Base-by-base conservation (phyloP, 2,888 invertebrate species). In the Neocrepidodera transversa region DNA sequence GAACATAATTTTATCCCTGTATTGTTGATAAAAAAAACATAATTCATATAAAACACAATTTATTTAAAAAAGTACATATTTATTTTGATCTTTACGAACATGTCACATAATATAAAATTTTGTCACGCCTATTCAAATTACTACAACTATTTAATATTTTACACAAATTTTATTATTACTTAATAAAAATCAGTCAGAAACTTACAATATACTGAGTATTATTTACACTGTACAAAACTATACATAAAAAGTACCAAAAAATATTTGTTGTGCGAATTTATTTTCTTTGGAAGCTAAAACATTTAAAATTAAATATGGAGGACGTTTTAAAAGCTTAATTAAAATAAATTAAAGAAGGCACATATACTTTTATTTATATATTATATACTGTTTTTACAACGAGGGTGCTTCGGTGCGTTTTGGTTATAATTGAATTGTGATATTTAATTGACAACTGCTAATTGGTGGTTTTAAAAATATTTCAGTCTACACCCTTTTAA, bases 141-240 rank as follows among this genome's bases (percentile, higher is more conserved):
- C 13, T 48, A 48, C 32, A 54, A 40, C 30, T 38, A 50, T 40
- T 42, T 59, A 50, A 54, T 43, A 54, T 54, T 43, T 43, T 43
- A n/a, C n/a, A n/a, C n/a, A 43, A 53, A 30, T 43, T 58, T 30
- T 36, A 49, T 43, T 30, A 26, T 28, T 59, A 42, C 42, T 49
- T 54, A 13, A 42, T 54, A 10, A 54, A 57, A 54, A 60, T 64
- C 64, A 64, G 64, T 64, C 64, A 54, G 58, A 54, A 58, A 55
- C 57, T 60, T 62, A 58, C 8, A 55, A 52, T 16, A 36, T 50
- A 55, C 35, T 56, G 52, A 56, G 55, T 56, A 56, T 52, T 60
- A 60, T 60, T 56, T 60, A 60, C 60, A 60, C 60, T 60, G 56
- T 60, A 60, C 60, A 60, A 20, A 51, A 30, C 6, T 45, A 36